Base-by-base conservation (phyloP, 2,797 vertebrate species). In the Lacerta agilis region DNA sequence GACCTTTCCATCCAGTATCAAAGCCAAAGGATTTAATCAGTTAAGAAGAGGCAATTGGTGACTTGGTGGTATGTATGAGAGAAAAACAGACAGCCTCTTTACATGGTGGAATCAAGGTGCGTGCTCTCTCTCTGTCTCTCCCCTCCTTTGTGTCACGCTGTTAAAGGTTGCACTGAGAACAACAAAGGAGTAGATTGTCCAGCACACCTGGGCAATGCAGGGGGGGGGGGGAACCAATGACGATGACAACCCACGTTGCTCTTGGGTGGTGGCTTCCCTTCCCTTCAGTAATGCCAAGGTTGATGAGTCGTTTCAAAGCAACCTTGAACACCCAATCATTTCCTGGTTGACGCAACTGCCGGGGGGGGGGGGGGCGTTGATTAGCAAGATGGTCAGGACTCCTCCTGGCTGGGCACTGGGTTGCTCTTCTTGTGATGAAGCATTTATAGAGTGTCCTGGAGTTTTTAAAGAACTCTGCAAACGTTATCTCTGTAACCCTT, bases 171-270 rank as follows among this genome's bases (percentile, higher is more conserved):
- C 58, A 72, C 49, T 15, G 17, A 10, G 36, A 3, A 61, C 38
- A 69, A 85, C 87, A 85, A 86, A 85, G 58, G 72, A 29, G 9
- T 55, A 64, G 33, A 76, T 82, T 86, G 88, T 89, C 58, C 41
- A 55, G 45, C 33, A 75, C 55, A 82, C 88, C 79, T n/a, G 71
- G 41, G 29, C 2, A 55, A 55, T 15, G 49, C 49, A 4, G 13
- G 49, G 41, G 41, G 38, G 3, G 38, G 5, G 41, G 5, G 49
- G 49, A 13, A 55, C 49, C 49, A 55, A 55, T 55, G 49, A 15
- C 8, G 27, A 76, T 15, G 45, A 25, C 49, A 55, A 15, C 49
- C 49, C 49, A 55, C 11, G 3, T 49, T 25, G 23, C 43, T 36
- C 17, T 9, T 4, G 77, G 45, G 67, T 33, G 67, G 43, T 33